phyloP scores from a whole-genome alignment of 2,113 vertebrate species.

The Meriones unguiculatus region DNA sequence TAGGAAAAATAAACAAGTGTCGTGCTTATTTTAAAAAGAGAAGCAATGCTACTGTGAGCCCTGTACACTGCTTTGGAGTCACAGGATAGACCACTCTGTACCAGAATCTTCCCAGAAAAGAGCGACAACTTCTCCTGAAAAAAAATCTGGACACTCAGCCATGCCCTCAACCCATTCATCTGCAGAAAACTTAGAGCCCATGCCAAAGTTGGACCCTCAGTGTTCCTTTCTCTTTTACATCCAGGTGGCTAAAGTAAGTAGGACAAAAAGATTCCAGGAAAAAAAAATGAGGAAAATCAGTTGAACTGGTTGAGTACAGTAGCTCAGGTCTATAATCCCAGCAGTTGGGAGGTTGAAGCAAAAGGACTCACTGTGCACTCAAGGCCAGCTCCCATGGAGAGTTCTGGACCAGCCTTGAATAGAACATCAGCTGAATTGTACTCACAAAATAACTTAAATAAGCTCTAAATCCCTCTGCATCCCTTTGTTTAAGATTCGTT shows the following conservation, averaged over 20 bases:
- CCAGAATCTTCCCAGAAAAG: not conserved
- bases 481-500: not conserved
- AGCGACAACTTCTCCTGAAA: not conserved
- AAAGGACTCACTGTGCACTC: not conserved
- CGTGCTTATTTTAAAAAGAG: not conserved
- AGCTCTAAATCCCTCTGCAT: not conserved
- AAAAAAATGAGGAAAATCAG: not conserved
- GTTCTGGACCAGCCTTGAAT: not conserved
- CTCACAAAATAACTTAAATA: conserved; percentile 33
- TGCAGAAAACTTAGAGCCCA: not conserved
- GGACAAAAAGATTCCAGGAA: not conserved
- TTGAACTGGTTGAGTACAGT: not conserved
- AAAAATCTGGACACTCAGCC: not conserved
- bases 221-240: not conserved
- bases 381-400: not conserved
- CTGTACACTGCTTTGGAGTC: no score
- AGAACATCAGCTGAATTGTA: not conserved
- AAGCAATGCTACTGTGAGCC: not conserved
- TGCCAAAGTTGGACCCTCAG: not conserved
- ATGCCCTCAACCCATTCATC: not conserved
- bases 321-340: not conserved
- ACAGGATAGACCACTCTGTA: not conserved
- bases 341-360: not conserved
- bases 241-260: not conserved
- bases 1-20: not conserved